Percentiles rank a stretch among this genome's conserved stretches.
Conservation (phyloP, 2,888 invertebrate species). For the Mongoloraphidia duomilia region DNA sequence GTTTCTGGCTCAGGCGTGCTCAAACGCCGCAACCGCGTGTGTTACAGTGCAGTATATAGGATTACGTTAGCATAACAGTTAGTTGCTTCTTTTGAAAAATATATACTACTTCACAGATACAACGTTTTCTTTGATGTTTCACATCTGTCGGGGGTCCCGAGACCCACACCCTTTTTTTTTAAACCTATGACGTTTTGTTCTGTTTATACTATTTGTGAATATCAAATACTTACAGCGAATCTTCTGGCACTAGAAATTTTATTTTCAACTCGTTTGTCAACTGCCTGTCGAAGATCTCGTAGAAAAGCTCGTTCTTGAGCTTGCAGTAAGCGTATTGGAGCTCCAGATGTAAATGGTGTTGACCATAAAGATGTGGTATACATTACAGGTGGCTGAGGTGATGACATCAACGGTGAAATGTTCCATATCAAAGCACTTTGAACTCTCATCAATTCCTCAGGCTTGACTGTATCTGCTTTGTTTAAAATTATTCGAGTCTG, state of each 20-base stretch:
- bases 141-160: too few relatives aligned
- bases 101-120: too few relatives aligned
- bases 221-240: slow-evolving; percentile 66
- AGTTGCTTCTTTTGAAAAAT: too few relatives aligned
- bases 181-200: too few relatives aligned
- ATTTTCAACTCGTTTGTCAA: slow-evolving; percentile 83
- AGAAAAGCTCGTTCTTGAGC: slow-evolving; percentile 83
- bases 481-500: slow-evolving; percentile 85
- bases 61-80: too few relatives aligned
- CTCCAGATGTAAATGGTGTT: slow-evolving; percentile 65
- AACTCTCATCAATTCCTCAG: slow-evolving; percentile 84
- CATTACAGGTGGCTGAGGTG: slow-evolving; percentile 84
- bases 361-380: slow-evolving; percentile 85
- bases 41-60: too few relatives aligned
- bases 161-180: too few relatives aligned
- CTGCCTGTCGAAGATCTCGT: slow-evolving; percentile 67
- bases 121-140: too few relatives aligned
- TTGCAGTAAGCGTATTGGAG: slow-evolving; percentile 65
- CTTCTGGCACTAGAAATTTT: slow-evolving; percentile 88
- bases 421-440: slow-evolving; percentile 93
- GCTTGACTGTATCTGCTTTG: slow-evolving; percentile 86
- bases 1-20: too few relatives aligned
- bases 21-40: too few relatives aligned
- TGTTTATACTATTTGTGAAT: too few relatives aligned
- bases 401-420: slow-evolving; percentile 90